Evolutionary conservation across 37 sponge, comb jelly and placozoan species (phyloP).

Genomic region (Hexactinellida sp.): DNA sequence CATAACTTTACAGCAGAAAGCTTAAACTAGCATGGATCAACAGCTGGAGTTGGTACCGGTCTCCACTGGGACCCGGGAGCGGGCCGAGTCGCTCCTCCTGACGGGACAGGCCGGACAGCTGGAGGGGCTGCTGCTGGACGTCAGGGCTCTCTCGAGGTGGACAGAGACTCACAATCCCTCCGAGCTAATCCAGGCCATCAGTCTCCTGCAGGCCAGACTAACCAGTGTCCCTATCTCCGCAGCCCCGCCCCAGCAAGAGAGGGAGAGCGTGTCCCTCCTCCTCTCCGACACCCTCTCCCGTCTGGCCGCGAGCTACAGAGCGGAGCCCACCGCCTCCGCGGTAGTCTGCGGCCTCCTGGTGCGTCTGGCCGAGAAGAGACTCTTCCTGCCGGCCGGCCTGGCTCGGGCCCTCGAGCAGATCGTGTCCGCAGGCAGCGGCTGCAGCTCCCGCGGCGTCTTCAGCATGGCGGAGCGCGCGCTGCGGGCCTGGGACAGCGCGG

Average conservation of each 20-base stretch:
- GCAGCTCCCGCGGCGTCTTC: background rate
- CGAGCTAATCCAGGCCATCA: background rate
- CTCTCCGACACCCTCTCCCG: background rate
- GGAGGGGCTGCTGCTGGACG: background rate
- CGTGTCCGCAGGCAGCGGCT: background rate
- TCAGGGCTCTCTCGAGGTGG: background rate
- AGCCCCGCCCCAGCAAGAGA: background rate
- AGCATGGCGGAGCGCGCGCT: background rate
- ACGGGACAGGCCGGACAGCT: background rate
- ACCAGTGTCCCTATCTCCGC: background rate
- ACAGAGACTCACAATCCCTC: background rate
- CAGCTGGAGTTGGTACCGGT: background rate
- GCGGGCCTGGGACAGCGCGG: background rate
- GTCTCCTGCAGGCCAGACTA: background rate
- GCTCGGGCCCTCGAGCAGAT: background rate
- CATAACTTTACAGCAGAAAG: no score
- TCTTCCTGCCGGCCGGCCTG: background rate
- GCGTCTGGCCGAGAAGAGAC: background rate
- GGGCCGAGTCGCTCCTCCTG: background rate
- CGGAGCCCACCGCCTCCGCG: background rate
- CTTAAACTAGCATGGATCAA: no score
- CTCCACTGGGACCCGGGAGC: background rate
- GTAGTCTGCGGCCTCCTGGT: background rate
- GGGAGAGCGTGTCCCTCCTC: background rate
- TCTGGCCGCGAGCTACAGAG: background rate